Conservation (phyloP, 2,888 invertebrate species). For the Choristoneura rosaceana region DNA sequence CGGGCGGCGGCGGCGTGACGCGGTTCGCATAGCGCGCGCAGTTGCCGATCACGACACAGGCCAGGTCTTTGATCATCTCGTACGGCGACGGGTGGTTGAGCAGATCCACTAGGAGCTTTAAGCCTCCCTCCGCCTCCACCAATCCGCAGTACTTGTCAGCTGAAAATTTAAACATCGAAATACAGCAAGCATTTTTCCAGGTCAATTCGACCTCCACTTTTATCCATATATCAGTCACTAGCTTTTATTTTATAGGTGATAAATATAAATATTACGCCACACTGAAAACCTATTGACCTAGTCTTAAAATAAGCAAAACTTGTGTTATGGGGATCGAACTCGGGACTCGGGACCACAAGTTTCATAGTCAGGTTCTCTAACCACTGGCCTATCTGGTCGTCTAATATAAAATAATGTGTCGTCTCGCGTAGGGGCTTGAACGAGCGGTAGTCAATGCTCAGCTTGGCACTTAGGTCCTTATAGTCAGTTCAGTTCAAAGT, state of each 20-base stretch:
- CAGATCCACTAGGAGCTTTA: slow-evolving; percentile 89
- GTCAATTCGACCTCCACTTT: too few species aligned
- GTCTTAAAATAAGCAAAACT: too few species aligned
- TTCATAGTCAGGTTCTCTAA: too few species aligned
- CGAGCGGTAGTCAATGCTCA: slow-evolving; percentile 97
- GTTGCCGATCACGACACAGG: slow-evolving; percentile 88
- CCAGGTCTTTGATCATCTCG: slow-evolving; percentile 88
- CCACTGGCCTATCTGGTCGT: too few species aligned
- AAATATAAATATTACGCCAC: too few species aligned
- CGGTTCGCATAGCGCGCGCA: slow-evolving; percentile 73
- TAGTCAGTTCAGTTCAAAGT: slow-evolving; percentile 90
- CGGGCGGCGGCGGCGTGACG: slow-evolving; percentile 45
- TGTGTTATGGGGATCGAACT: too few species aligned
- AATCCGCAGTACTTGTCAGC: slow-evolving; percentile 96
- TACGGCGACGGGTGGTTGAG: slow-evolving; percentile 87
- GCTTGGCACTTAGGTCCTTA: slow-evolving; percentile 94
- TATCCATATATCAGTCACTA: too few species aligned
- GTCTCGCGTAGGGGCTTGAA: slow-evolving; percentile 98
- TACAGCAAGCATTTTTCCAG: too few species aligned
- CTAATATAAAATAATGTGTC: too few species aligned
- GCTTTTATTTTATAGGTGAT: too few species aligned
- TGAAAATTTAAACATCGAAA: slow-evolving; percentile 68
- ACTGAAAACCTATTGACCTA: too few species aligned
- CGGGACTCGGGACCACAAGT: too few species aligned
- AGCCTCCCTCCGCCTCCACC: slow-evolving; percentile 94